These are phyloP conservation scores for Leptinotarsa haldemani DNA, from an alignment of 2,888 invertebrate species.

Conservation along the genomic window DNA sequence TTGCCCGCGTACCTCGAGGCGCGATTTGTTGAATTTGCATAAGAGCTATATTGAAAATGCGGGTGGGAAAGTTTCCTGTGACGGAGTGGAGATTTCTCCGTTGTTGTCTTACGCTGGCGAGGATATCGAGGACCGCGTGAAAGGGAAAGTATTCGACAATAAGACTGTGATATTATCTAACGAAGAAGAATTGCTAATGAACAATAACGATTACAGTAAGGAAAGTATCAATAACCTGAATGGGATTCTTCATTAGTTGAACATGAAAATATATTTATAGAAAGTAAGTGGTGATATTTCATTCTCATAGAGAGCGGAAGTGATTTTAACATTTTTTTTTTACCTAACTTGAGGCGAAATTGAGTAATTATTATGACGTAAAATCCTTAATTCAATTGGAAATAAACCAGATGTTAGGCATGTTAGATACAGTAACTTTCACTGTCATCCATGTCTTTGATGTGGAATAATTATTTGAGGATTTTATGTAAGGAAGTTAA, in stretches of 20 bases:
- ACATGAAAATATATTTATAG: neutral
- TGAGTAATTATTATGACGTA: no score
- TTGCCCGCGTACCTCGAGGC: conserved; percentile 87
- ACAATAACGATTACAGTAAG: conserved; percentile 37
- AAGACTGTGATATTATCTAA: conserved; percentile 51
- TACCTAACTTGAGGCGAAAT: no score
- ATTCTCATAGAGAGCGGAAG: neutral
- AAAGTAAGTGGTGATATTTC: neutral
- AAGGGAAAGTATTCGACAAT: conserved; percentile 50
- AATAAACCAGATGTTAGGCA: no score
- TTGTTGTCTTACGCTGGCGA: conserved; percentile 92
- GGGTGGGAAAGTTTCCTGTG: conserved; percentile 79
- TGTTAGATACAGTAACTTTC: no score
- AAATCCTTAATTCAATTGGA: no score
- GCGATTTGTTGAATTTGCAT: conserved; percentile 82
- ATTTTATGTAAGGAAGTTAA: no score
- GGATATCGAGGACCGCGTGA: conserved; percentile 70
- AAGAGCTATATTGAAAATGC: conserved; percentile 83
- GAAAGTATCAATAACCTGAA: conserved; percentile 15
- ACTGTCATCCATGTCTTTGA: no score
- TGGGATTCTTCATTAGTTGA: neutral
- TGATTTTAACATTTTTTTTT: no score
- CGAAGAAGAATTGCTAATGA: conserved; percentile 46
- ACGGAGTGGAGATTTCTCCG: conserved; percentile 90
- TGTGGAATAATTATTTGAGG: no score